Percentiles rank a stretch among this genome's conserved stretches.
phyloP scores from a whole-genome alignment of 2,113 vertebrate species.

The Lagenorhynchus albirostris region DNA sequence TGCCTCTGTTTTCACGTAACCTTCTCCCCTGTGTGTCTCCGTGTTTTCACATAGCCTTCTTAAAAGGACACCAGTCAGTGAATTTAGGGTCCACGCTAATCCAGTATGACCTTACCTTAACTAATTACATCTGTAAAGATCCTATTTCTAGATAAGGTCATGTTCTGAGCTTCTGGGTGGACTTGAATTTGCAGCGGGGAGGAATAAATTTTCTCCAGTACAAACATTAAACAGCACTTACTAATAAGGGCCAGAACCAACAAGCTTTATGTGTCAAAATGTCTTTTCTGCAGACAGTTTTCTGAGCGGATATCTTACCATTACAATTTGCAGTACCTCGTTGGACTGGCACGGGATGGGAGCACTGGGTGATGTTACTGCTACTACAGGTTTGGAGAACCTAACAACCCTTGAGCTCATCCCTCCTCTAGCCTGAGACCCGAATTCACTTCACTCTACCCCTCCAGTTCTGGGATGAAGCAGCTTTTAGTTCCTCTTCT shows the following conservation, averaged over 20 bases:
- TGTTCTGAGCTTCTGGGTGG: background rate
- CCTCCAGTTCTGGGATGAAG: background rate
- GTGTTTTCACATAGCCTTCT: background rate
- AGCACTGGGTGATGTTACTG: background rate
- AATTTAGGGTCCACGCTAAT: background rate
- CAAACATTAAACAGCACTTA: background rate
- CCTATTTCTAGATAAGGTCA: background rate
- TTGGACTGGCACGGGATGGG: background rate
- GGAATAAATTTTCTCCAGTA: background rate
- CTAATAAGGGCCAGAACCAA: background rate
- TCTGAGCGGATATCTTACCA: background rate
- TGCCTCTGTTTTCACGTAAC: background rate
- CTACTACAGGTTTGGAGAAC: background rate
- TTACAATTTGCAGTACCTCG: background rate
- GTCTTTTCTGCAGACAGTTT: background rate
- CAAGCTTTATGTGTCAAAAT: background rate
- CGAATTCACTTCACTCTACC: background rate
- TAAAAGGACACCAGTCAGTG: background rate
- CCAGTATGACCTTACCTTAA: background rate
- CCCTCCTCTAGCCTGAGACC: background rate
- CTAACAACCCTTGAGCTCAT: background rate
- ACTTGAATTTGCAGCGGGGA: background rate
- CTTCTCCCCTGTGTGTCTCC: background rate
- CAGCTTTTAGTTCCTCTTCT: background rate
- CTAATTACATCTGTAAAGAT: background rate